These are phyloP conservation scores for Gnatocerus cornutus DNA, from an alignment of 2,888 invertebrate genomes.

Conservation along the genomic window DNA sequence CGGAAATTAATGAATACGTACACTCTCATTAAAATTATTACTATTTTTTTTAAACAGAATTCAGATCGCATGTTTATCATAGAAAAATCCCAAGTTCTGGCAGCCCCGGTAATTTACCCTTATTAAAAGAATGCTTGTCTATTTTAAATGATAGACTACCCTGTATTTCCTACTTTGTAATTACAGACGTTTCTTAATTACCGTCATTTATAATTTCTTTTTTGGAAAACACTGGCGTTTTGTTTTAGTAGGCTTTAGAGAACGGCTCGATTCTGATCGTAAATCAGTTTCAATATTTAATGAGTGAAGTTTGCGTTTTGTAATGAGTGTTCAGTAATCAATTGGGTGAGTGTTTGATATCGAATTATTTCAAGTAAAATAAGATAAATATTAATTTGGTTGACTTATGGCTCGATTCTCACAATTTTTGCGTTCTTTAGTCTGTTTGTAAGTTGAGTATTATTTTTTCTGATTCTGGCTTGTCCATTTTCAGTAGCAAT, in stretches of 20 bases:
- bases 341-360: background rate
- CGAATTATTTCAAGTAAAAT: too few relatives aligned
- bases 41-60: too few relatives aligned
- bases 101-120: background rate
- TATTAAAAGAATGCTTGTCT: slow-evolving; percentile 1
- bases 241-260: background rate
- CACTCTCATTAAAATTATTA: too few relatives aligned
- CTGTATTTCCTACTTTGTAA: slow-evolving; percentile 7
- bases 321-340: background rate
- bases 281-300: background rate
- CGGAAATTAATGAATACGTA: slow-evolving; percentile 14
- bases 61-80: background rate
- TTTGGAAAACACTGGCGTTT: background rate
- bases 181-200: background rate
- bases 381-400: too few relatives aligned
- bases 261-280: background rate
- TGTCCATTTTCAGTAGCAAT: too few relatives aligned
- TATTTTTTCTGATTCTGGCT: too few relatives aligned
- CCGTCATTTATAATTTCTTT: background rate
- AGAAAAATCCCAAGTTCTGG: too few relatives aligned
- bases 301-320: background rate
- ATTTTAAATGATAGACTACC: background rate
- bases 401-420: too few relatives aligned
- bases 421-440: too few relatives aligned
- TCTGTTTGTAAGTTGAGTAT: too few relatives aligned